These are phyloP conservation scores for Galerucella nymphaeae DNA, from an alignment of 2,888 invertebrate genomes.

Conservation along the genomic window DNA sequence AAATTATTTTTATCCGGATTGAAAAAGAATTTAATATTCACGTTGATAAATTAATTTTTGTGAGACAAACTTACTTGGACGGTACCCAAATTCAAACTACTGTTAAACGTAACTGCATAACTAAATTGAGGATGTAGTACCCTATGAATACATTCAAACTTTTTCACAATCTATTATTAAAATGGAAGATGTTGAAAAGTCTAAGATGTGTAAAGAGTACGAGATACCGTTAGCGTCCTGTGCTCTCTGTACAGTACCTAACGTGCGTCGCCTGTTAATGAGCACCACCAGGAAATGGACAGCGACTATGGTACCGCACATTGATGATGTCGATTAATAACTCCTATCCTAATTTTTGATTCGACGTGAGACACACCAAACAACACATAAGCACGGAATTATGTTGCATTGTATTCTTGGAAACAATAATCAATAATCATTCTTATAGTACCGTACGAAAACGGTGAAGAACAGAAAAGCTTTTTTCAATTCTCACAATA, in stretches of 20 bases:
- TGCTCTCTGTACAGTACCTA: conserved; percentile 40
- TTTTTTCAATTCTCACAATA: neutral
- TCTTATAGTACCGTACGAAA: conserved; percentile 2
- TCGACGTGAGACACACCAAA: conserved; percentile 19
- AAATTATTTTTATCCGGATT: too few relatives aligned
- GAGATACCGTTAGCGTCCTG: conserved; percentile 53
- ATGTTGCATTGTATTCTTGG: conserved; percentile 21
- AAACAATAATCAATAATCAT: neutral
- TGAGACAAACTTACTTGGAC: too few relatives aligned
- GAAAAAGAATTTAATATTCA: too few relatives aligned
- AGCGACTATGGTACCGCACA: conserved; percentile 25
- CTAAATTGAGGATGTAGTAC: neutral
- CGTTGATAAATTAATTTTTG: too few relatives aligned
- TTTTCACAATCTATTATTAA: neutral
- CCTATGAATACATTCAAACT: neutral
- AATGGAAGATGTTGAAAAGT: conserved; percentile 16
- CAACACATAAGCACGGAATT: conserved; percentile 9
- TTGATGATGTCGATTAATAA: conserved; percentile 26
- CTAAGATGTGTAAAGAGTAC: conserved; percentile 44
- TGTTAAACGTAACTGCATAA: neutral
- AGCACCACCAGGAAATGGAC: conserved; percentile 34
- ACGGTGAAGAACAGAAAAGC: conserved; percentile 1
- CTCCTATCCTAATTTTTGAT: conserved; percentile 37
- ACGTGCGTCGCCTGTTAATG: conserved; percentile 39
- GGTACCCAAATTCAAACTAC: neutral